These are phyloP conservation scores for Maccullochella peelii DNA, from an alignment of 2,113 vertebrate genomes.

Conservation along the genomic window DNA sequence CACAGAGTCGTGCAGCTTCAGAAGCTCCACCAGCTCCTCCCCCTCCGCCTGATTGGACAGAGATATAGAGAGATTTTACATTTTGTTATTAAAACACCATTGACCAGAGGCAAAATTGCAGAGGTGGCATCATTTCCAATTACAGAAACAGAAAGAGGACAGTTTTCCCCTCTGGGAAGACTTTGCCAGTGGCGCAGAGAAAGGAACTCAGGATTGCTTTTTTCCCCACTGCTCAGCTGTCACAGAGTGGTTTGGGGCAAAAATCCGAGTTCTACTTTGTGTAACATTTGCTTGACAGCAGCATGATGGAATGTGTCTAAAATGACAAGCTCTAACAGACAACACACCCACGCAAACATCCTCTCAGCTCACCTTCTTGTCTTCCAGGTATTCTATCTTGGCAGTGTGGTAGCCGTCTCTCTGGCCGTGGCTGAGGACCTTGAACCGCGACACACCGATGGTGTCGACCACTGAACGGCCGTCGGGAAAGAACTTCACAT, in stretches of 20 bases:
- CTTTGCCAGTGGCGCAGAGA: neutral
- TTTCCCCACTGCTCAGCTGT: neutral
- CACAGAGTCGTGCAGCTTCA: constrained; percentile 89
- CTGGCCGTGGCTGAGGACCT: constrained; percentile 90
- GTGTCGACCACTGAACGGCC: constrained; percentile 93
- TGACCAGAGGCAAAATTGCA: neutral
- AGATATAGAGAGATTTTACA: neutral
- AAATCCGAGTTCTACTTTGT: neutral
- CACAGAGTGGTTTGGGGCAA: neutral
- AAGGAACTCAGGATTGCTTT: neutral
- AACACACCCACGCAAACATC: neutral
- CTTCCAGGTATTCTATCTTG: constrained; percentile 94
- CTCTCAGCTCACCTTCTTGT: constrained; percentile 85
- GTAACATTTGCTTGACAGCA: constrained; percentile 19
- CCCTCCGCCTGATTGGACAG: constrained; percentile 86
- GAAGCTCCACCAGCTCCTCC: constrained; percentile 88
- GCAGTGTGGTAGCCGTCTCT: constrained; percentile 95
- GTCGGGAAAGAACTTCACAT: constrained; percentile 93
- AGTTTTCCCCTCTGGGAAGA: neutral
- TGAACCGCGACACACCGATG: constrained; percentile 89
- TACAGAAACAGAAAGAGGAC: neutral
- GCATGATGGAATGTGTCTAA: neutral
- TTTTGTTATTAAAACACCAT: neutral
- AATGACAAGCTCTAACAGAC: neutral
- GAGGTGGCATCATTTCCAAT: neutral